These are phyloP conservation scores for Dolichoris vasculosae DNA, from an alignment of 1,140 invertebrate genomes.

Conservation along the genomic window DNA sequence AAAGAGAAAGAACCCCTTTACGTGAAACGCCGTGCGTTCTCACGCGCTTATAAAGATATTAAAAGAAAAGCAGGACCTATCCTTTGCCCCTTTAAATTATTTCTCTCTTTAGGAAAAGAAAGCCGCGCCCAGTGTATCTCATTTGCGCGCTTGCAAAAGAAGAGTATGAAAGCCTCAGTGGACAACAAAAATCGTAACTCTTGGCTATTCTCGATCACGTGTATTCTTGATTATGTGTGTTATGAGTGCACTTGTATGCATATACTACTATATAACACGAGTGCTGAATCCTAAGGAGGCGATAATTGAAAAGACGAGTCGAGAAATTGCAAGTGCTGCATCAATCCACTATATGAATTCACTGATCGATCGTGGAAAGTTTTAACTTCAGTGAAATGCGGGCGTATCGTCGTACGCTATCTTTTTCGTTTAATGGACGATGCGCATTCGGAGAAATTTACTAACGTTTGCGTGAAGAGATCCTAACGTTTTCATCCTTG, in stretches of 20 bases:
- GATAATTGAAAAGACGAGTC: background rate
- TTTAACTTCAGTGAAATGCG: background rate
- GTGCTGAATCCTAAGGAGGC: background rate
- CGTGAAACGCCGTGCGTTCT: background rate
- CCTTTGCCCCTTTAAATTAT: background rate
- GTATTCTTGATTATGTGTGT: background rate
- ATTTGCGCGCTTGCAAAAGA: background rate
- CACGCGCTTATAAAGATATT: background rate
- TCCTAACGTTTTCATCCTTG: background rate
- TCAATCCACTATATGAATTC: too few species aligned
- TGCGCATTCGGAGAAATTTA: background rate
- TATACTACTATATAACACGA: too few species aligned
- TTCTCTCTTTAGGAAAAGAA: background rate
- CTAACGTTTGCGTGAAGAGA: background rate
- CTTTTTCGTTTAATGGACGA: background rate
- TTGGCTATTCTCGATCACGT: background rate
- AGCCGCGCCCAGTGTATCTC: slow-evolving; percentile 1
- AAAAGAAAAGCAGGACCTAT: background rate
- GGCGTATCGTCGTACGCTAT: background rate
- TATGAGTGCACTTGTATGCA: too few species aligned
- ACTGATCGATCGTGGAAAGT: too few species aligned
- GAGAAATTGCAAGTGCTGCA: background rate
- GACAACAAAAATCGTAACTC: background rate
- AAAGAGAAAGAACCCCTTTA: background rate
- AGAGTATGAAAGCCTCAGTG: background rate